Evolutionary conservation across 2,797 vertebrate genomes (phyloP), one percentile per base, ranked within the genome.

Genomic region (Sus cebifrons): DNA sequence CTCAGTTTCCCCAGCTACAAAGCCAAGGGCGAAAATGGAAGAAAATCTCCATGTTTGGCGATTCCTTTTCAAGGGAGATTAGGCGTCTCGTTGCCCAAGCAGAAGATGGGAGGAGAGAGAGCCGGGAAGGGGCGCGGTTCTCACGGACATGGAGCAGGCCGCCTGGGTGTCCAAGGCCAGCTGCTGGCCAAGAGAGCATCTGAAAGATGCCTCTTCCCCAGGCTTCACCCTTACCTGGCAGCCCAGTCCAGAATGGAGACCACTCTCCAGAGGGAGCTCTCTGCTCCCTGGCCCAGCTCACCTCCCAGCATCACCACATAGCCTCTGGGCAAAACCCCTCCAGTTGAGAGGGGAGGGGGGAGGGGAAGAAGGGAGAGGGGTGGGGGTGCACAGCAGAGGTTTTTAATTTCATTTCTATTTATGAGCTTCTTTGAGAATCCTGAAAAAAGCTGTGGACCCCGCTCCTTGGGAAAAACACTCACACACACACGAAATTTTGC

Each of bases 191-290:
- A 10, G 44, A 29, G 12, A 27, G 15, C 8, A 1, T 49, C 16
- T 27, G 2, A 74, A 15, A 71, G 71, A 60, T 12, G 25, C 14
- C 67, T 56, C 16, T 10, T 81, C 40, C 77, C 36, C 15, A 32
- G 73, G 67, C 64, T 68, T 73, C 40, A 52, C 20, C 32, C 67
- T 40, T 9, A 17, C 15, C 85, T 1, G 44, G n/a, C n/a, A 56
- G 56, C 78, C 3, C 18, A 17, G 40, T 9, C 73, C 71, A 62
- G 32, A 7, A 27, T 21, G 20, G 40, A 58, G 71, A 79, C 20
- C 18, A 2, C 36, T 2, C 23, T 73, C 4, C 71, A 44, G 18
- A 0, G 2, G 13, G 0, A 62, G 36, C 3, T 12, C 6, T 0
- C 0, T 5, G 5, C 64, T 23, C 52, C 25, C n/a, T 9, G 29